Evolutionary conservation across 2,113 vertebrate species (phyloP), one percentile per base, ranked within the genome.

Genomic region (Formicarius rufipectus): DNA sequence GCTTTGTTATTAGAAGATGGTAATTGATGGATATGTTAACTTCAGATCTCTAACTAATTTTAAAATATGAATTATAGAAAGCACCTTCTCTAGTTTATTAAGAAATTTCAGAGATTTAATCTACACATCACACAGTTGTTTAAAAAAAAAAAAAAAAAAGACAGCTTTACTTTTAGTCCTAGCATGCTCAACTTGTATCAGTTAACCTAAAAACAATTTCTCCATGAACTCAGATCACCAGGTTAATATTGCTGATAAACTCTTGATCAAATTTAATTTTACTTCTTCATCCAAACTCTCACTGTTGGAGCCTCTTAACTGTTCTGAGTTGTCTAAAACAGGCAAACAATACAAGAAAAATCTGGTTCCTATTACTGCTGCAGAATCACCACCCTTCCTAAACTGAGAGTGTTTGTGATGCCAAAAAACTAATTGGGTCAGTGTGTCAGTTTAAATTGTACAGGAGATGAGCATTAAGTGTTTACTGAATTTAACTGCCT

Each of bases 391-490:
- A 64, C 35, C 12, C 20, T 78, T 23, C 59, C 66, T 62, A 52
- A 67, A 30, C 13, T 76, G 74, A 74, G 58, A 78, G 71, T 59
- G 28, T 72, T 85, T 77, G 35, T 86, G 77, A 69, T 67, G 82
- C 87, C 91, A 93, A 74, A 95, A 87, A 92, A 9, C 62, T 94
- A 87, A 94, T 85, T 87, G 83, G 71, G 62, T 66, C 81, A 83
- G 81, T 87, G 84, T 94, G 93, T 80, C 85, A 67, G 52, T 63
- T 93, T 90, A 76, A 85, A 83, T 67, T 67, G 64, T 37, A 50
- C 39, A 66, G 53, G n/a, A 91, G 82, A 88, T 87, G 63, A 82
- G 49, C 66, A 87, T 64, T 95, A 74, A 78, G 71, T 93, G 75
- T 86, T 90, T 90, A 83, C 91, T 95, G 84, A 90, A 81, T 88